Evolutionary conservation across 2,797 vertebrate genomes (phyloP).

Genomic region (Mus spretus): DNA sequence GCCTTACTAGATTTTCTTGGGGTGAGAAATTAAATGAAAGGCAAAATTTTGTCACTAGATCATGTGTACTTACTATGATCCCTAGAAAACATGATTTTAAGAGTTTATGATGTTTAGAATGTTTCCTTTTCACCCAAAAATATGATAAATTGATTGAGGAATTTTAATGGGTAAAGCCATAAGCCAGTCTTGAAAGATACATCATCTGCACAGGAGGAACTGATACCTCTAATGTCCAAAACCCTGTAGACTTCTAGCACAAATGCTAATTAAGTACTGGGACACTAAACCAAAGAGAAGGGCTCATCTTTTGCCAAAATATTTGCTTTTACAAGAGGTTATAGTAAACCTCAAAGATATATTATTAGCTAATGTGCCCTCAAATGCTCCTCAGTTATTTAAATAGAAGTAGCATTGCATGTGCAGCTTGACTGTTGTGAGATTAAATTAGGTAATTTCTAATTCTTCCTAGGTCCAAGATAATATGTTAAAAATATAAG

Average conservation of each 20-base stretch:
- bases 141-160: not conserved
- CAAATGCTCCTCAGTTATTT: conserved; percentile 1
- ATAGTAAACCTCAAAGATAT: not conserved
- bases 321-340: conserved; percentile 5
- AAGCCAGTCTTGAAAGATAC: not conserved
- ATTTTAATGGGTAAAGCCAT: not conserved
- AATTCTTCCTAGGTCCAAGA: not conserved
- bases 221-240: not conserved
- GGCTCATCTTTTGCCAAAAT: not conserved
- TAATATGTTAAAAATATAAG: conserved; percentile 1
- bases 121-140: not conserved
- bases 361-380: not conserved
- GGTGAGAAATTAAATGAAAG: not conserved
- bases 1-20: not conserved
- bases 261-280: conserved; percentile 13
- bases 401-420: not conserved
- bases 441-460: not conserved
- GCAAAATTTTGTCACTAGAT: not conserved
- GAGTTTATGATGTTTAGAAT: not conserved
- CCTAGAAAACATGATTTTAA: not conserved
- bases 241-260: not conserved
- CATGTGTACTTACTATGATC: not conserved
- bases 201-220: not conserved
- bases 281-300: not conserved
- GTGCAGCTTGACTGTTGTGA: not conserved